These are phyloP conservation scores for Dynastes grantii DNA, from an alignment of 2,888 invertebrate species.

Conservation along the genomic window DNA sequence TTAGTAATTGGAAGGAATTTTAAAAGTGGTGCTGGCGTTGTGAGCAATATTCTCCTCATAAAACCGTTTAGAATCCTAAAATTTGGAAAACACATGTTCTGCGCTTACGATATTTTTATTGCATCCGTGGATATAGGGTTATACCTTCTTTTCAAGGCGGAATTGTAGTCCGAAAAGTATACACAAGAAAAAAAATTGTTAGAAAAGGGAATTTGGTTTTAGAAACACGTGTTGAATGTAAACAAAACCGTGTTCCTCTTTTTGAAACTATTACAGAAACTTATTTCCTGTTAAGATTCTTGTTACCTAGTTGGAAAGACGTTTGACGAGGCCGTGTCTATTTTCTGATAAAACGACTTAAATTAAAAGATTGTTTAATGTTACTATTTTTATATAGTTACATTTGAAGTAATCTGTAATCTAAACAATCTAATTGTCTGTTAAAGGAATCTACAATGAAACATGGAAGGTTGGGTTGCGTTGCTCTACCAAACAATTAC, in stretches of 20 bases:
- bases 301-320: too few species aligned
- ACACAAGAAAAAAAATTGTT: neutral
- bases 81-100: constrained; percentile 41
- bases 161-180: neutral
- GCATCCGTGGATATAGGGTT: constrained; percentile 12
- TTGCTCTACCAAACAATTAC: too few species aligned
- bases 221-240: constrained; percentile 17
- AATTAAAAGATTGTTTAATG: too few species aligned
- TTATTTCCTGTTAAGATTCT: constrained; percentile 16
- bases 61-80: constrained; percentile 7
- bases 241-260: neutral
- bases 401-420: too few species aligned
- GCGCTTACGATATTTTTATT: constrained; percentile 11
- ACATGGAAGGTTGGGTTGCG: too few species aligned
- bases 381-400: too few species aligned
- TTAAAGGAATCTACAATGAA: too few species aligned
- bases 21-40: constrained; percentile 10
- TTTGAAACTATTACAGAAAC: constrained; percentile 17
- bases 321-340: too few species aligned
- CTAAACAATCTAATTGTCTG: too few species aligned
- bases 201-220: constrained; percentile 12
- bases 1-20: neutral
- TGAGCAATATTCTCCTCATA: neutral
- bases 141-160: neutral
- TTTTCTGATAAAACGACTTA: too few species aligned